Evolutionary conservation across 2,888 invertebrate species (phyloP), one percentile per base, ranked within the genome.

Genomic region (Cantharis rustica): DNA sequence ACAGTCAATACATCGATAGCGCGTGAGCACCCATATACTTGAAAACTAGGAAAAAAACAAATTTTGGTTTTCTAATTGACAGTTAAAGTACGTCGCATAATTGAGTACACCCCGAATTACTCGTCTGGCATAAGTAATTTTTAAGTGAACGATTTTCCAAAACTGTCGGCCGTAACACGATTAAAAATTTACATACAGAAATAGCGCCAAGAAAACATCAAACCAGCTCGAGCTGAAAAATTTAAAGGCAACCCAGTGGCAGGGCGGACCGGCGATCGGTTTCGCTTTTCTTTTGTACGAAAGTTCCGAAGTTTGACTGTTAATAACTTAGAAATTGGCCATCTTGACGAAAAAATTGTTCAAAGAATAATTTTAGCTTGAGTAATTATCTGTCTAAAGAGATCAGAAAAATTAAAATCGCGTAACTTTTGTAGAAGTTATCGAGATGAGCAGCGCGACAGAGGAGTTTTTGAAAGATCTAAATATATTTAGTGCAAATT

Each of bases 1-100:
- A 85, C 84, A 84, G 83, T 83, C 84, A 82, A 85, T 84, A 84
- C 84, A 84, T 84, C 80, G 84, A 77, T 77, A 79, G 80, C 75
- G 80, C 84, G 84, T 84, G 84, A 83, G 81, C 81, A 72, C 79
- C 74, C 79, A 80, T 81, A 76, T 74, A 74, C 70, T 72, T 76
- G 75, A 27, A 70, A 31, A 73, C 61, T 61, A 27, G 69, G 47
- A 68, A 69, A 77, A 76, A 76, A 71, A 66, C 64, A 62, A 75
- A 75, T 75, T 75, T 75, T 61, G 63, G 68, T 72, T 47, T 61
- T 66, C 72, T 75, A 75, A 75, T 75, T 75, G 72, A 69, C 72
- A 75, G 68, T 20, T 69, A 47, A 72, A 72, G 68, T 71, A 72
- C 75, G 62, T 61, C 27, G 16, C 71, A 17, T 74, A 74, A 74